Base-by-base conservation (phyloP, 1,140 invertebrate genomes). In the Meteorus sp. region DNA sequence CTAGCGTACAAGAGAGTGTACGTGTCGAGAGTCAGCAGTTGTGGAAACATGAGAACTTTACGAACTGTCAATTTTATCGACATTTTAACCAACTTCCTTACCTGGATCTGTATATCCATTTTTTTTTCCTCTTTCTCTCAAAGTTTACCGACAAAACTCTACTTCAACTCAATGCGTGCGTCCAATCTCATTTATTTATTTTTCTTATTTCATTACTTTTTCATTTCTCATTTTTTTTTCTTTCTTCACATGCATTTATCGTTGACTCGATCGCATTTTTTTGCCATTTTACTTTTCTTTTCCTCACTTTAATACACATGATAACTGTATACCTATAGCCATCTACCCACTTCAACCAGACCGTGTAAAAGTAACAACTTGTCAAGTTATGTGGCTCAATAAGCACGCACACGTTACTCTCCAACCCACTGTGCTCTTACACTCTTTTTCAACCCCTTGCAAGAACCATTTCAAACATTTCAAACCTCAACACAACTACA, bases 61-160 rank as follows among this genome's bases (percentile, higher is more conserved):
- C 55, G 50, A 61, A 6, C 55, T n/a, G 54, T 61, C 60, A 57
- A 61, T 53, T 61, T 61, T 61, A 61, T 61, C 55, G 55, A 61
- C 60, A 39, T 57, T 61, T 61, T 57, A 57, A 57, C 54, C 48
- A 53, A 57, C 19, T 57, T 61, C 51, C n/a, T n/a, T 43, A 45
- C 22, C 43, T 29, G 56, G 15, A 13, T 7, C 35, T 22, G 37
- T 43, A 43, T 55, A 22, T 55, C 11, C 25, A 13, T 25, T 23
- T n/a, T 22, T 19, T 9, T 27, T 13, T 23, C 2, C n/a, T 29
- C 45, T 44, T 27, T 47, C 7, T 47, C n/a, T n/a, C n/a, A n/a
- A 3, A 27, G 48, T 17, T 19, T 9, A 11, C 20, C 8, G 3
- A 25, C 27, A 19, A 22, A 19, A 23, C 51, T 37, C 39, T 33